Evolutionary conservation across 1,140 invertebrate species (phyloP).

Genomic region (Pseudobourletiella spinata): DNA sequence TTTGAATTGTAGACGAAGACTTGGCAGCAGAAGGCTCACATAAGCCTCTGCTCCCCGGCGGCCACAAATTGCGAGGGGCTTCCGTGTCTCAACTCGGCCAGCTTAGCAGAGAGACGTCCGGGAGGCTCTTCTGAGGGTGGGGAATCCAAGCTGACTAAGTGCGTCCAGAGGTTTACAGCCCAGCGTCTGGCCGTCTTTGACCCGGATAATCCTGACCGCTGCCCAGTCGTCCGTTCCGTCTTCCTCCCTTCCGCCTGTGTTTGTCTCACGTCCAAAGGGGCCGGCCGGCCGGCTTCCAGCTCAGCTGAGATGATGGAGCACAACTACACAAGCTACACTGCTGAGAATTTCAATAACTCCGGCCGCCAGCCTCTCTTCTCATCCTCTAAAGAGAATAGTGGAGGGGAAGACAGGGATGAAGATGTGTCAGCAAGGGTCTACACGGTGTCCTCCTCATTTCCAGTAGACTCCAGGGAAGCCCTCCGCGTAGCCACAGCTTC

Average conservation of each 20-base stretch:
- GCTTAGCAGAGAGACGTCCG: background rate
- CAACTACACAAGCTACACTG: background rate
- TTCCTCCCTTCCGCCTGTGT: slow-evolving; percentile 34
- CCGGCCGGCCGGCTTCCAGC: background rate
- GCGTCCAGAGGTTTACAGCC: slow-evolving; percentile 34
- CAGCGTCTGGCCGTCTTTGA: slow-evolving; percentile 31
- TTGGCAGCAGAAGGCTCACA: slow-evolving; percentile 35
- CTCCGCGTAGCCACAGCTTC: background rate
- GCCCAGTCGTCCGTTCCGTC: slow-evolving; percentile 30
- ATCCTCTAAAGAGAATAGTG: too few species aligned
- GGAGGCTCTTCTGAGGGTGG: too few species aligned
- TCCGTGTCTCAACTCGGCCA: slow-evolving; percentile 1
- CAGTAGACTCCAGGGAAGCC: background rate
- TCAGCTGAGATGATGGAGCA: background rate
- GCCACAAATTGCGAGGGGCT: slow-evolving; percentile 17
- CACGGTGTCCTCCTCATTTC: background rate
- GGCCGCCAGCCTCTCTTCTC: background rate
- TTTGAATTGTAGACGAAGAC: slow-evolving; percentile 27
- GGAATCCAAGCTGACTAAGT: slow-evolving; percentile 20
- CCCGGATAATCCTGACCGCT: slow-evolving; percentile 29
- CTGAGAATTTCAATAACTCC: too few species aligned
- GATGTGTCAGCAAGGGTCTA: background rate
- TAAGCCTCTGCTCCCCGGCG: slow-evolving; percentile 28
- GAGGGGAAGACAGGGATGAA: too few species aligned
- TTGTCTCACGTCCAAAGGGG: slow-evolving; percentile 13